These are phyloP conservation scores for Epinephelus awoara DNA, from an alignment of 2,797 vertebrate species.

Conservation along the genomic window DNA sequence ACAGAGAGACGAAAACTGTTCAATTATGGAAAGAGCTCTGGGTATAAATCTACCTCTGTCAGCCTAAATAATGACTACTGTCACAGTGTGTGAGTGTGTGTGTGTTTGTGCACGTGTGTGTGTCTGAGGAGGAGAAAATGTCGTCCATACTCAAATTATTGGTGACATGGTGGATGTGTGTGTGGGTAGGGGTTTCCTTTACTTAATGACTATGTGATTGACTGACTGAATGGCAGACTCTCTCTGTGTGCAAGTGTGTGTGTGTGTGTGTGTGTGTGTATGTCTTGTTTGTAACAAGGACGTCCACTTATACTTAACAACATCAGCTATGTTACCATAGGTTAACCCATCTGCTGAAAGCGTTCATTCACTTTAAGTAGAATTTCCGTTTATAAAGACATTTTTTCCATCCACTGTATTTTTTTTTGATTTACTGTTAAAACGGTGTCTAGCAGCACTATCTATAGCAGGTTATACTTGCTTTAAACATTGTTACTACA, in stretches of 20 bases:
- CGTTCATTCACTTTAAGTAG: neutral
- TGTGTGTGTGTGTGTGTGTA: neutral
- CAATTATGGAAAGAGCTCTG: slow-evolving; percentile 85
- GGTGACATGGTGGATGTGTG: slow-evolving; percentile 51
- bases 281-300: neutral
- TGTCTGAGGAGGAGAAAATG: slow-evolving; percentile 5
- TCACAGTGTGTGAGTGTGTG: slow-evolving; percentile 48
- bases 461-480: neutral
- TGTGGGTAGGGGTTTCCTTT: slow-evolving; percentile 37
- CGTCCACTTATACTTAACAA: neutral
- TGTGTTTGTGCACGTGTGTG: slow-evolving; percentile 40
- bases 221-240: slow-evolving; percentile 34
- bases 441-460: neutral
- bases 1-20: slow-evolving; percentile 78
- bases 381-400: neutral
- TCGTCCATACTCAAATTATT: slow-evolving; percentile 45
- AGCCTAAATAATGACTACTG: slow-evolving; percentile 77
- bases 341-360: neutral
- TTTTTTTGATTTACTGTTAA: neutral
- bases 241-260: neutral
- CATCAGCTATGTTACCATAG: neutral
- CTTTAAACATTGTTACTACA: neutral
- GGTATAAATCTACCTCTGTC: slow-evolving; percentile 84
- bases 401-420: neutral
- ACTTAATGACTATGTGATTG: slow-evolving; percentile 47